Base-by-base conservation (phyloP, 2,888 invertebrate species). In the Abscondita cerata region DNA sequence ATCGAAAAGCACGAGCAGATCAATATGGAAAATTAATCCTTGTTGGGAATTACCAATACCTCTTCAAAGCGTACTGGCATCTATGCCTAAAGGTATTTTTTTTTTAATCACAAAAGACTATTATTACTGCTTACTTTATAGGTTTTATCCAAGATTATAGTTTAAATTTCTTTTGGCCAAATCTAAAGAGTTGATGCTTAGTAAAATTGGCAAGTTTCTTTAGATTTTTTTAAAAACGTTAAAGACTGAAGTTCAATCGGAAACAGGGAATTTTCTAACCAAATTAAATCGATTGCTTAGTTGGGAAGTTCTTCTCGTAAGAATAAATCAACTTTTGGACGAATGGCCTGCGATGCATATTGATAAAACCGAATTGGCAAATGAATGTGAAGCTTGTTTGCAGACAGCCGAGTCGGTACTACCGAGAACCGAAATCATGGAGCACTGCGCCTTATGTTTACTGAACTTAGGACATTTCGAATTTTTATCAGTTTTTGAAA, bases 391-490 rank as follows among this genome's bases (percentile, higher is more conserved):
- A 72, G 86, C 87, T 41, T 92, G 92, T 73, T 82, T 86, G 18
- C 85, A 88, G 15, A 81, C 86, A 8, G 87, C 81, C 69, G 81
- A 83, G 67, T 83, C 85, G 57, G 87, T 91, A 6, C 85, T 91
- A 67, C 92, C 92, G 0, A 82, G 92, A 53, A 87, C 89, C 60
- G 92, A 92, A 82, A 88, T 90, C 66, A 84, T 93, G 31, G 95
- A 95, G 77, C 89, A 91, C 62, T 93, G 93, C 77, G 90, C 91
- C 68, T 85, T 92, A 20, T 90, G 92, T 77, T 80, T 96, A 38
- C 83, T 96, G 54, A 96, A 96, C 80, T 84, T 92, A 47, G 88
- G 90, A 60, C 92, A 95, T 73, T 96, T 94, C 91, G 90, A 90
- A 51, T 86, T 88, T 72, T 79, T 89, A 1, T 80, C 84, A 47